A percentile compares a stretch with the other conserved stretches of the same genome.
Conservation (phyloP, 2,797 vertebrate species). For the Pipistrellus nathusii region DNA sequence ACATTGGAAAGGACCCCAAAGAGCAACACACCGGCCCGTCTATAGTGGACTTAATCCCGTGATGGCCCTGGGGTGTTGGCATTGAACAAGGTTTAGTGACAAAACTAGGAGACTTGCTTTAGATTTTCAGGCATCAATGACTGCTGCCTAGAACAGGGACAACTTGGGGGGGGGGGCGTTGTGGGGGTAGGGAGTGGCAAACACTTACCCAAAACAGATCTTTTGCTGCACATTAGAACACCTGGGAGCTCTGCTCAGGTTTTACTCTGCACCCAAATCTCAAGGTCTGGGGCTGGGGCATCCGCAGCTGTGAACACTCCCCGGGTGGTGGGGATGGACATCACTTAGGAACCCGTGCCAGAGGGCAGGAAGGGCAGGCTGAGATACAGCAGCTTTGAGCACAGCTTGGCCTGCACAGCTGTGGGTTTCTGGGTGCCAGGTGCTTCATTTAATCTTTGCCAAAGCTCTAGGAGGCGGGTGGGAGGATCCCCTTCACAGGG, state of each 20-base stretch:
- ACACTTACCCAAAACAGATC: not conserved
- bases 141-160: not conserved
- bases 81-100: not conserved
- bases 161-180: fast-evolving
- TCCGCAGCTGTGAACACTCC: not conserved
- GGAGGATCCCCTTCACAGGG: not conserved
- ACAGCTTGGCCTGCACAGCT: not conserved
- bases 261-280: not conserved
- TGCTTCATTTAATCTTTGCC: not conserved
- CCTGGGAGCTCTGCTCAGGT: not conserved
- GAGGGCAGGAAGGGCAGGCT: not conserved
- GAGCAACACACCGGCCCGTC: not conserved
- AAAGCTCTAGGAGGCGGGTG: not conserved
- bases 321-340: not conserved
- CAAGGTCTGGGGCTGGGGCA: not conserved
- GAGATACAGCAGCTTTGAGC: not conserved
- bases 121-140: not conserved
- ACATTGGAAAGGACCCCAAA: not conserved
- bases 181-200: too few species aligned
- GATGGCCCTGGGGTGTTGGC: not conserved
- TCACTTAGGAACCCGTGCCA: not conserved
- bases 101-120: not conserved
- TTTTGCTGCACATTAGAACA: not conserved
- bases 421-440: not conserved
- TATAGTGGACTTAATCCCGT: not conserved